Evolutionary conservation across 2,888 invertebrate species (phyloP), one percentile per base, ranked within the genome.

Genomic region (Pyrgus malvae): DNA sequence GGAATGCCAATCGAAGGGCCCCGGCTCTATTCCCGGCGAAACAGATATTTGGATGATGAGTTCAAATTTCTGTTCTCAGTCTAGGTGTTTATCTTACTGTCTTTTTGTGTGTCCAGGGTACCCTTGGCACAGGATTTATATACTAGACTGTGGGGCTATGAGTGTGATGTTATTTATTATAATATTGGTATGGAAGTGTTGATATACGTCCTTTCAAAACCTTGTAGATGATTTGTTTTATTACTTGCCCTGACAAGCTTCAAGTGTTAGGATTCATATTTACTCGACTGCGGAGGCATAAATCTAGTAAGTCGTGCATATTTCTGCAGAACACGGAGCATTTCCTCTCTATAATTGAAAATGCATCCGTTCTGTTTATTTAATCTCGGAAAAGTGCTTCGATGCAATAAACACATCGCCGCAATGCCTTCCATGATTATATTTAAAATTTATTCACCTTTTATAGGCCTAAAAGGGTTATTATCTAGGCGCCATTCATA

Each of bases 291-390:
- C 31, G 31, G 41, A 16, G n/a, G 4, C 35, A 46, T 56, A 35
- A 42, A 57, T 42, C 48, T 53, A 29, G 25, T 37, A 48, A 37
- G 33, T 29, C 45, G 19, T 38, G 27, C 51, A 51, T 33, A 46
- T 38, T 51, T 53, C 44, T 37, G 16, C 29, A 14, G 51, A 29
- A 45, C 45, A 53, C 25, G 19, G 14, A 58, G 44, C 48, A 68
- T 62, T 74, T 80, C 78, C 78, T 68, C 61, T 64, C 60, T 51
- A 59, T 80, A 76, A 80, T 79, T 74, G 69, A 72, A 69, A 67
- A 63, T 55, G 67, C 71, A 74, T 80, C 77, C 77, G 78, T 60
- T 70, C 63, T 55, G 60, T 63, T 67, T 66, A 62, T 66, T 68
- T 61, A 31, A 65, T 68, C 67, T 65, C 57, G 54, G 66, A 63